Conservation (phyloP, 2,113 vertebrate genomes). For the Pteruthius melanotis region DNA sequence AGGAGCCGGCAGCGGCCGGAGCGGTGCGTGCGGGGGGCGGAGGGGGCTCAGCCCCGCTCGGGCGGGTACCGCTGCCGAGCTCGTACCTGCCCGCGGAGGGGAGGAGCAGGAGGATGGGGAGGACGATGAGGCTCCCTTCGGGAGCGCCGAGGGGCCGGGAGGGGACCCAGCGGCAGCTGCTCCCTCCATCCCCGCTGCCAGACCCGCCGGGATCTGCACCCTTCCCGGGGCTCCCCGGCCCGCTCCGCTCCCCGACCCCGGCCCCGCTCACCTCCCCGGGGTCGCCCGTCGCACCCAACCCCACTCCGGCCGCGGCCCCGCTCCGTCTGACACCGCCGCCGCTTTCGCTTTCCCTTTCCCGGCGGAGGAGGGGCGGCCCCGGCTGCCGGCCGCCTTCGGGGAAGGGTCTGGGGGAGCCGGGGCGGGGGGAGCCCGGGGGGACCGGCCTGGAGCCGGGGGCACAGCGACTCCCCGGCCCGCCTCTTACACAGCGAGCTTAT, state of each 20-base stretch:
- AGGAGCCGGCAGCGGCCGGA: neutral
- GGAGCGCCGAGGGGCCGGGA: neutral
- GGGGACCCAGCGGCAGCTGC: neutral
- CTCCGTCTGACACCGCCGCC: neutral
- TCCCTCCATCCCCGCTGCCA: neutral
- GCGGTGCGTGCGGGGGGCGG: rapidly evolving
- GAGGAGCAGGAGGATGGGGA: neutral
- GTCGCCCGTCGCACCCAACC: neutral
- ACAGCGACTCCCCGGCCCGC: rapidly evolving
- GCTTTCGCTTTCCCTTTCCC: conserved; percentile 37
- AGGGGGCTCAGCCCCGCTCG: rapidly evolving
- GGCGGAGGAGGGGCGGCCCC: neutral
- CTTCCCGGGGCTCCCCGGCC: neutral
- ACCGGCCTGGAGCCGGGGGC: too few relatives aligned
- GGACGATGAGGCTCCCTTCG: neutral
- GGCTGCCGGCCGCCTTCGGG: neutral
- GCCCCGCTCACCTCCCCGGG: neutral
- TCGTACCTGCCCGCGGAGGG: neutral
- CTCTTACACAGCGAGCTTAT: rapidly evolving
- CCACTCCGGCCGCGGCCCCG: neutral
- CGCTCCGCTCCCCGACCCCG: neutral
- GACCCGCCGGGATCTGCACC: neutral
- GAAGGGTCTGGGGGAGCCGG: neutral
- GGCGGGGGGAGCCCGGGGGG: neutral
- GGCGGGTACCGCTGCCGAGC: neutral